Conservation (phyloP, 92 coral and sea anemone species). For the Epizoanthus rinbou region DNA sequence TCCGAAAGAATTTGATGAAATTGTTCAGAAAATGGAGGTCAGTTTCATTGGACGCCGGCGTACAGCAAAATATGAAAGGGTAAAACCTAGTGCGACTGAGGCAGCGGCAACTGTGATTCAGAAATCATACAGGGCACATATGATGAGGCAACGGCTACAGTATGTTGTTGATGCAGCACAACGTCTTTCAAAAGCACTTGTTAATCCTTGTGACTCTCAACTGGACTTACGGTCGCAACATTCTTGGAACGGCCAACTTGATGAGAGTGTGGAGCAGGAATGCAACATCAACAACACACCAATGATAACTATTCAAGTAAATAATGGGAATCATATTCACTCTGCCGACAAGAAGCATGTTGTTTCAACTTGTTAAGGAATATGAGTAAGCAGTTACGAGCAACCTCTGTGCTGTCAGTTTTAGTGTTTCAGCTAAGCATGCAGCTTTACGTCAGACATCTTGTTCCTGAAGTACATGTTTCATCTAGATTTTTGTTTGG, state of each 20-base stretch:
- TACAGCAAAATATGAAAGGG: not conserved
- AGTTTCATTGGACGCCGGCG: slow-evolving; percentile 32
- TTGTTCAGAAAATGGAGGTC: slow-evolving; percentile 51
- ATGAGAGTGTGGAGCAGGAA: not conserved
- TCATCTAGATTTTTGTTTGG: too few relatives aligned
- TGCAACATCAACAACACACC: not conserved
- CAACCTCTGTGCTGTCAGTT: too few relatives aligned
- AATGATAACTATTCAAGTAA: slow-evolving; percentile 1
- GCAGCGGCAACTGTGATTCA: slow-evolving; percentile 18
- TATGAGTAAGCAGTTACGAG: too few relatives aligned
- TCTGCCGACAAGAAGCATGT: too few relatives aligned
- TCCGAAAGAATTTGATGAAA: slow-evolving; percentile 33
- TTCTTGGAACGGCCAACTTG: too few relatives aligned
- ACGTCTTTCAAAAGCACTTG: not conserved
- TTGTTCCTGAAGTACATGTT: too few relatives aligned
- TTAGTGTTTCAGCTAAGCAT: too few relatives aligned
- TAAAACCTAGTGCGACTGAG: not conserved
- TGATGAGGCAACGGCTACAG: not conserved
- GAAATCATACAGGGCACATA: slow-evolving; percentile 6
- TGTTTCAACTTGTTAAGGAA: too few relatives aligned
- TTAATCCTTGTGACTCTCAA: too few relatives aligned
- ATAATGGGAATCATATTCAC: not conserved
- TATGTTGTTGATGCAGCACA: not conserved
- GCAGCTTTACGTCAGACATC: too few relatives aligned
- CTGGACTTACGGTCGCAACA: too few relatives aligned